phyloP scores from a whole-genome alignment of 2,888 invertebrate genomes.

The Polydrusus pterygomalis region DNA sequence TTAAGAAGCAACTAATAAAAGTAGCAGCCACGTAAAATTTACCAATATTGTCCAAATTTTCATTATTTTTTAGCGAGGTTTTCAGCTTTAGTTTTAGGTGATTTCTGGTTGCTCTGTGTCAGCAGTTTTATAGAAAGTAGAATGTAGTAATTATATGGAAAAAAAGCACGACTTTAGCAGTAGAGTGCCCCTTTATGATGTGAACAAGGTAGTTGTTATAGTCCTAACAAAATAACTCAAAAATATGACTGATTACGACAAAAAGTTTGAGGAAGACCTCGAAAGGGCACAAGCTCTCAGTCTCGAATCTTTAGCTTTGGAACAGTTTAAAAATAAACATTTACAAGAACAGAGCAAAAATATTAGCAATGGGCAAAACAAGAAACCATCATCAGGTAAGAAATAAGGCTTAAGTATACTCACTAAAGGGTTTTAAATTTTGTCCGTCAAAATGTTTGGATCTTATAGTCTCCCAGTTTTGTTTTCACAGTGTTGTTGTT shows the following conservation, averaged over 20 bases:
- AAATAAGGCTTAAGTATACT: background rate
- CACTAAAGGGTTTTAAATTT: no score
- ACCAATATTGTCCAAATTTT: background rate
- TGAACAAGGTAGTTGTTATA: background rate
- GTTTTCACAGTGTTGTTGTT: no score
- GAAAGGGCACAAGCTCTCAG: conserved; percentile 92
- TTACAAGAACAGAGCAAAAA: conserved; percentile 66
- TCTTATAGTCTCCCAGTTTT: no score
- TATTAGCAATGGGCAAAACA: conserved; percentile 46
- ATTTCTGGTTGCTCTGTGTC: conserved; percentile 5
- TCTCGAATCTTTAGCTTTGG: conserved; percentile 88
- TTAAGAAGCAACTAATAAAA: background rate
- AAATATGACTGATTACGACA: conserved; percentile 79
- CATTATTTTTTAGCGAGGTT: no score
- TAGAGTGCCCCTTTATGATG: conserved; percentile 3
- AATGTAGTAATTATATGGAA: conserved; percentile 15
- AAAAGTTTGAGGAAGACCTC: conserved; percentile 89
- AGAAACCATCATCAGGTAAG: conserved; percentile 50
- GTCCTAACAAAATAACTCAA: background rate
- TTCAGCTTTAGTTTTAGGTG: conserved; percentile 17
- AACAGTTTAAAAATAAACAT: conserved; percentile 85
- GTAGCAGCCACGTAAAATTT: background rate
- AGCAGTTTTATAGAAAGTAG: conserved; percentile 7
- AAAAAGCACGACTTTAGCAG: background rate
- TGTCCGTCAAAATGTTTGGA: no score